phyloP scores from a whole-genome alignment of 2,888 invertebrate species.

The Tridacna crocea region DNA sequence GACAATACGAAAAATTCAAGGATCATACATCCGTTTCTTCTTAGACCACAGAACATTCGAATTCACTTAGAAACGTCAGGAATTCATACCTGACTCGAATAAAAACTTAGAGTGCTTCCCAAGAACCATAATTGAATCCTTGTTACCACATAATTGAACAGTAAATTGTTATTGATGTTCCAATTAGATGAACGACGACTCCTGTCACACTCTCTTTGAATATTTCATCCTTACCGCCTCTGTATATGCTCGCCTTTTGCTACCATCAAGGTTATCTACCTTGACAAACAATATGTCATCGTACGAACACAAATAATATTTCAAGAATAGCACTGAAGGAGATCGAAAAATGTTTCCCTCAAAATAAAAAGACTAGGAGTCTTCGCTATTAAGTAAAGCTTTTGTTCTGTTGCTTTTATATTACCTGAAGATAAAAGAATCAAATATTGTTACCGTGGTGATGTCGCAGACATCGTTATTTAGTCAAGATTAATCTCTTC shows the following conservation, averaged over 20 bases:
- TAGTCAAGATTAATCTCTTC: neutral
- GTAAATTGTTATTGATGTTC: conserved; percentile 20
- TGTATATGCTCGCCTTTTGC: no score
- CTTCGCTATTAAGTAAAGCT: no score
- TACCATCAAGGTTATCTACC: no score
- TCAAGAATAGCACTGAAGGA: no score
- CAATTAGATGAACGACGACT: neutral
- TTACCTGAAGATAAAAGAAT: neutral
- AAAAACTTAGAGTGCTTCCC: neutral
- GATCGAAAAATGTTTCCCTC: no score
- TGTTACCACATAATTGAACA: conserved; percentile 18
- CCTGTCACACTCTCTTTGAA: neutral
- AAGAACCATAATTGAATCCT: conserved; percentile 4
- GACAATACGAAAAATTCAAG: no score
- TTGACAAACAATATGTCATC: no score
- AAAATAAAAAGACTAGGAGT: no score
- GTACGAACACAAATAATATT: no score
- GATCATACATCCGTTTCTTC: neutral
- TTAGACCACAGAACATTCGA: neutral
- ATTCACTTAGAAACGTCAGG: neutral
- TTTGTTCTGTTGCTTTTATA: no score
- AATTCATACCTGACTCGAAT: conserved; percentile 3
- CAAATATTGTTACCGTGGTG: neutral
- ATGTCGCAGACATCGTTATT: neutral
- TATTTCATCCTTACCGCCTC: neutral